Evolutionary conservation across 2,888 invertebrate species (phyloP).

Genomic region (Parnassius smintheus): DNA sequence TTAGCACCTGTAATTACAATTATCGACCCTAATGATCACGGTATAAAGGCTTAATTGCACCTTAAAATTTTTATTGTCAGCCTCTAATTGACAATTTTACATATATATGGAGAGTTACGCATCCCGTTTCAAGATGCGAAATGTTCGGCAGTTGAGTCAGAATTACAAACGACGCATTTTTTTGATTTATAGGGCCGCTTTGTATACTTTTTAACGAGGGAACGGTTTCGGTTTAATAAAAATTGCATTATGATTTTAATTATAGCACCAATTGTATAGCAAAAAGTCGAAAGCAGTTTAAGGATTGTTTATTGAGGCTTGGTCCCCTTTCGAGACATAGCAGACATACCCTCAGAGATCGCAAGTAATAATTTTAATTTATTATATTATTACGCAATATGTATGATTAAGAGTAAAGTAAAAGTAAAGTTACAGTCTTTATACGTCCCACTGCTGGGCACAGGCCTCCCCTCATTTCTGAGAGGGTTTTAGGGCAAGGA

Average conservation of each 20-base stretch:
- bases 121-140: slow-evolving; percentile 31
- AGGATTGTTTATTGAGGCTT: slow-evolving; percentile 11
- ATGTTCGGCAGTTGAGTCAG: slow-evolving; percentile 11
- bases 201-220: slow-evolving; percentile 11
- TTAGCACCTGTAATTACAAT: slow-evolving; percentile 36
- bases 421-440: no score
- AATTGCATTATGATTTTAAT: slow-evolving; percentile 21
- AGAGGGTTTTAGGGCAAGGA: no score
- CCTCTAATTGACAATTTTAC: slow-evolving; percentile 50
- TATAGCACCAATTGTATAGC: slow-evolving; percentile 14
- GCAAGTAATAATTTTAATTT: no score
- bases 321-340: slow-evolving; percentile 3
- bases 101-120: slow-evolving; percentile 41
- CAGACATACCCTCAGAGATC: slow-evolving; percentile 3
- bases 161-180: neutral
- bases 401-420: no score
- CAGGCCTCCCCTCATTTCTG: no score
- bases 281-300: slow-evolving; percentile 5
- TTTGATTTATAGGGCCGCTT: slow-evolving; percentile 18
- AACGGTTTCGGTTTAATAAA: slow-evolving; percentile 11
- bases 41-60: slow-evolving; percentile 50
- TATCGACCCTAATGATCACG: slow-evolving; percentile 49
- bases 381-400: no score
- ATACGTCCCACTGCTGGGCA: no score
- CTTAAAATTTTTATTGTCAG: slow-evolving; percentile 42